A percentile compares a stretch with the other conserved stretches of the same genome.
Evolutionary conservation across 2,888 invertebrate genomes (phyloP).

Genomic region (Volucella zonaria): DNA sequence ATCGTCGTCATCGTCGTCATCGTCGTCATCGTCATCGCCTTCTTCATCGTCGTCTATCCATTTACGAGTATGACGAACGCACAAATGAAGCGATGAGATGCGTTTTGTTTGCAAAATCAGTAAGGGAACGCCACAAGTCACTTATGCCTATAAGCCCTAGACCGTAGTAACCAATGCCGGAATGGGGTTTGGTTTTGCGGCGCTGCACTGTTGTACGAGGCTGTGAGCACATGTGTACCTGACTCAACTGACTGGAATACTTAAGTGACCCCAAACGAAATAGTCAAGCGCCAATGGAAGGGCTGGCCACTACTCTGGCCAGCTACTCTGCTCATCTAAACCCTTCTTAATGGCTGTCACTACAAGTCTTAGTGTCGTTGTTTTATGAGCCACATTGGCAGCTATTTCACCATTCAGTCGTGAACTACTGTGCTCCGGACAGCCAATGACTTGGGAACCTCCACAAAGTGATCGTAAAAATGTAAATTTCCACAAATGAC

Average conservation of each 20-base stretch:
- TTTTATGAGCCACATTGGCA: conserved; percentile 38
- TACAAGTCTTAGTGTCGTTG: conserved; percentile 23
- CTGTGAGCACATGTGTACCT: conserved; percentile 80
- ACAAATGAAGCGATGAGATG: conserved; percentile 67
- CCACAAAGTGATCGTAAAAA: conserved; percentile 58
- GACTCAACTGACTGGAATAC: conserved; percentile 80
- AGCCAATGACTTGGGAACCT: conserved; percentile 13
- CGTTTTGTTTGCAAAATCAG: conserved; percentile 70
- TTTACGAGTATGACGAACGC: conserved; percentile 61
- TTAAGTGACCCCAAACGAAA: conserved; percentile 75
- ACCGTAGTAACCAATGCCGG: no score
- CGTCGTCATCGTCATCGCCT: conserved; percentile 45
- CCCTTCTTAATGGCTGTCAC: conserved; percentile 38
- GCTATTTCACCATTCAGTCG: conserved; percentile 8
- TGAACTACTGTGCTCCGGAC: conserved; percentile 50
- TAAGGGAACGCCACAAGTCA: conserved; percentile 31
- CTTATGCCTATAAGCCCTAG: no score
- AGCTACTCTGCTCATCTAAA: conserved; percentile 33
- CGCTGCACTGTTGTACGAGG: conserved; percentile 17
- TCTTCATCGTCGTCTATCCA: conserved; percentile 69
- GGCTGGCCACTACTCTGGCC: conserved; percentile 34
- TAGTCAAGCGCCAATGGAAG: conserved; percentile 50
- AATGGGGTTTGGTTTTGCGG: not conserved
- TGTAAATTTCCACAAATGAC: conserved; percentile 66
- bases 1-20: not conserved